phyloP scores from a whole-genome alignment of 2,888 invertebrate species.

The Deroplatys truncata region DNA sequence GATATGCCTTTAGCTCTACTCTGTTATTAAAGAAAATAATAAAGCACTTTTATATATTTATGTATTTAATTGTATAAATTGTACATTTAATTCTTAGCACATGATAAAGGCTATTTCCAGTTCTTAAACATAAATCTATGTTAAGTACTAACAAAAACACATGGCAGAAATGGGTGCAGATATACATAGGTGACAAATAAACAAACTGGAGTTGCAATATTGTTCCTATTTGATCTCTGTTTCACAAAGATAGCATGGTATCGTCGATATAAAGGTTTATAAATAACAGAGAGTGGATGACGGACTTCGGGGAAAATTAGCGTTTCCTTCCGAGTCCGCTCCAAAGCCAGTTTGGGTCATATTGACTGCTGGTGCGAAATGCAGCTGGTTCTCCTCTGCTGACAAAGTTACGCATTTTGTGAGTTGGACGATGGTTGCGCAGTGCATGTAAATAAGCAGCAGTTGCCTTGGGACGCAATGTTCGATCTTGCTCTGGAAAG shows the following conservation, averaged over 20 bases:
- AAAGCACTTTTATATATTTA: not conserved
- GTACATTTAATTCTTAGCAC: slow-evolving; percentile 4
- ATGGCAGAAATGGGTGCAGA: not conserved
- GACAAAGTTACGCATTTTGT: slow-evolving; percentile 54
- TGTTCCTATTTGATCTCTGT: not conserved
- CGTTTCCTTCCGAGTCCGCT: slow-evolving; percentile 53
- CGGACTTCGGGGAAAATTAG: not conserved
- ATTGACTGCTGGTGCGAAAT: slow-evolving; percentile 58
- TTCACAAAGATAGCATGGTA: not conserved
- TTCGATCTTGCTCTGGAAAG: slow-evolving; percentile 29
- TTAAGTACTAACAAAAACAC: not conserved
- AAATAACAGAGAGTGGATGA: not conserved
- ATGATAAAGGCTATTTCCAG: not conserved
- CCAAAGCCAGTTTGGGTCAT: slow-evolving; percentile 64
- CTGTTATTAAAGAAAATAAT: too few relatives aligned
- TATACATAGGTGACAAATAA: not conserved
- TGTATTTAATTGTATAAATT: slow-evolving; percentile 15
- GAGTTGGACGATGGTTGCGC: slow-evolving; percentile 47
- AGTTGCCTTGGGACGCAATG: slow-evolving; percentile 37
- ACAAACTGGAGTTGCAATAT: not conserved
- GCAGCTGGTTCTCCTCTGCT: slow-evolving; percentile 51
- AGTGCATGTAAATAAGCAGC: slow-evolving; percentile 46
- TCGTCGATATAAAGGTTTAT: not conserved
- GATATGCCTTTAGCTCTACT: too few relatives aligned
- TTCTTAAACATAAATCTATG: not conserved